Evolutionary conservation across 1,140 invertebrate species (phyloP).

Genomic region (Atta cephalotes): DNA sequence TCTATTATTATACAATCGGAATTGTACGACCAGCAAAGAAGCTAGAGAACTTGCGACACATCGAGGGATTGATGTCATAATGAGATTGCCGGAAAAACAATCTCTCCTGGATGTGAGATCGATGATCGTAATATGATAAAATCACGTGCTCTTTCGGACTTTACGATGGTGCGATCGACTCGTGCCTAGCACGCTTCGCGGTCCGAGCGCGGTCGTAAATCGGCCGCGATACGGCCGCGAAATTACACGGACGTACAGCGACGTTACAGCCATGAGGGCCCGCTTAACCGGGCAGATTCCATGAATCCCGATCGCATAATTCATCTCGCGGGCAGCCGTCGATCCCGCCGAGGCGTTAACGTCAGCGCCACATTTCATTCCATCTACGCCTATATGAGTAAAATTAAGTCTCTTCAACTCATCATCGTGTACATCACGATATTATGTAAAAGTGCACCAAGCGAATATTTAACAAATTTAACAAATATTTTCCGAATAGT

Average conservation of each 20-base stretch:
- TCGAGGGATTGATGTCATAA: neutral
- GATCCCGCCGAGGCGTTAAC: slow-evolving; percentile 62
- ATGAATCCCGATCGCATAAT: slow-evolving; percentile 70
- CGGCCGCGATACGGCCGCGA: slow-evolving; percentile 54
- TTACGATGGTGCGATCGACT: slow-evolving; percentile 73
- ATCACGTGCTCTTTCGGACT: slow-evolving; percentile 66
- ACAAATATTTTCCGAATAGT: neutral
- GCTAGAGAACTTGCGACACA: neutral
- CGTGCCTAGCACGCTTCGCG: slow-evolving; percentile 71
- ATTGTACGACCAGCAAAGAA: neutral
- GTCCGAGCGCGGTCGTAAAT: slow-evolving; percentile 73
- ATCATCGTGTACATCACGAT: neutral
- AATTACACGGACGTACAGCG: slow-evolving; percentile 66
- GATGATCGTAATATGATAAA: slow-evolving; percentile 38
- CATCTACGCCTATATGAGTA: slow-evolving; percentile 34
- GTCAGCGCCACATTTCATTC: slow-evolving; percentile 24
- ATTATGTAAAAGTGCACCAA: neutral
- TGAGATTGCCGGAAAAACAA: slow-evolving; percentile 50
- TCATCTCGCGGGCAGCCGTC: slow-evolving; percentile 61
- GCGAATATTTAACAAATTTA: neutral
- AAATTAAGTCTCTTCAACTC: slow-evolving; percentile 30
- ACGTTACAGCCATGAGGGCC: slow-evolving; percentile 44
- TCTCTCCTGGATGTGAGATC: slow-evolving; percentile 32
- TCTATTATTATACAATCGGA: neutral
- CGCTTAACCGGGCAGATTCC: slow-evolving; percentile 63